Conservation (phyloP, 2,888 invertebrate species). For the Zootermopsis nevadensis region DNA sequence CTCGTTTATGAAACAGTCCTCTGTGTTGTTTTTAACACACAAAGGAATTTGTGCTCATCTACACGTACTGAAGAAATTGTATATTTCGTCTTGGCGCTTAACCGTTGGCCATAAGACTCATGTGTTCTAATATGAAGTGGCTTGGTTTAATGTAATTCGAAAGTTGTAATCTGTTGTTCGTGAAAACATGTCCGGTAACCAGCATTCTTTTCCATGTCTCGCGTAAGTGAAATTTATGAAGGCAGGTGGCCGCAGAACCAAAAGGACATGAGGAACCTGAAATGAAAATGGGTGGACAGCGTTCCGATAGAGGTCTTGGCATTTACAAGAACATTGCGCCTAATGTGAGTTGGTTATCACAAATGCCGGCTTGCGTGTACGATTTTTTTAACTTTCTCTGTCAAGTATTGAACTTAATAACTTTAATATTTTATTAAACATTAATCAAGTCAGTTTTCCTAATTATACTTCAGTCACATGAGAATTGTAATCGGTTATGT, state of each 20-base stretch:
- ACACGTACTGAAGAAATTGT: not conserved
- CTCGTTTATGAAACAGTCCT: not conserved
- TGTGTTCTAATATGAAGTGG: not conserved
- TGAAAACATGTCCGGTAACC: not conserved
- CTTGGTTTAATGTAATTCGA: not conserved
- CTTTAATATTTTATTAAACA: not conserved
- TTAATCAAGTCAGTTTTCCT: not conserved
- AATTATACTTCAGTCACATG: not conserved
- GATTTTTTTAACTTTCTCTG: not conserved
- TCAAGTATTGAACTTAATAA: not conserved
- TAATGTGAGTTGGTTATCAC: not conserved
- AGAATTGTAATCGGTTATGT: not conserved
- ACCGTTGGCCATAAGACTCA: not conserved
- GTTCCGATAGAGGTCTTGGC: not conserved
- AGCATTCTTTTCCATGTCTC: not conserved
- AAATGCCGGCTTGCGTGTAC: not conserved
- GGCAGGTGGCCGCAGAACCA: not conserved
- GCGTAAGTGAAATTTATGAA: not conserved
- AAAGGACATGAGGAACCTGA: not conserved
- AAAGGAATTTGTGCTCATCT: not conserved
- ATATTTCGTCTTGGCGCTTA: not conserved
- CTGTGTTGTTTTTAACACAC: not conserved
- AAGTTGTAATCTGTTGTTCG: not conserved
- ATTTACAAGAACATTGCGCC: not conserved
- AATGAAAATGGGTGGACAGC: not conserved